Conservation (phyloP, 2,888 invertebrate genomes). For the Papilio demoleus region DNA sequence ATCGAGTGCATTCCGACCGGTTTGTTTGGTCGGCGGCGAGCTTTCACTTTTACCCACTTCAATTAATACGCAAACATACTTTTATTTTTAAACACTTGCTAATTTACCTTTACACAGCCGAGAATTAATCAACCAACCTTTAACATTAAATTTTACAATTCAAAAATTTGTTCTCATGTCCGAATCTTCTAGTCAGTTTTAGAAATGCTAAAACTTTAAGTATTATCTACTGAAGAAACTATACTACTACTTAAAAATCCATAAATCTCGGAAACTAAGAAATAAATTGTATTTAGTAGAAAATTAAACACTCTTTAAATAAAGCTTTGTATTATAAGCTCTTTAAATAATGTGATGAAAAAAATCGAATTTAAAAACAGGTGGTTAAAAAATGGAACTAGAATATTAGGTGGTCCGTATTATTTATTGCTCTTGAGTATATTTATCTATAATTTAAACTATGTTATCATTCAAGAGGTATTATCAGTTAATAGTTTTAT, state of each 20-base stretch:
- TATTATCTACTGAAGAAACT: background rate
- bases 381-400: too few relatives aligned
- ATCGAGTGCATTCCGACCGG: slow-evolving; percentile 50
- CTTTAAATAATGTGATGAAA: too few relatives aligned
- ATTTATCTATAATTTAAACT: background rate
- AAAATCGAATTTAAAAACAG: too few relatives aligned
- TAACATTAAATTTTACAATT: background rate
- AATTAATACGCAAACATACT: slow-evolving; percentile 38
- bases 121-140: background rate
- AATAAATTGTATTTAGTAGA: too few relatives aligned
- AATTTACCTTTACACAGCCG: background rate
- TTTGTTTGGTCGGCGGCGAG: slow-evolving; percentile 51
- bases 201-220: background rate
- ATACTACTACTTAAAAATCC: too few relatives aligned
- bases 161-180: background rate
- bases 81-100: slow-evolving; percentile 22
- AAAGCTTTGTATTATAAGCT: too few relatives aligned
- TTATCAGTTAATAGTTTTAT: slow-evolving; percentile 9
- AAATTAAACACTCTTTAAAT: too few relatives aligned
- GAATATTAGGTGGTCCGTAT: too few relatives aligned
- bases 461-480: background rate
- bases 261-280: too few relatives aligned
- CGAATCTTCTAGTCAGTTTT: background rate
- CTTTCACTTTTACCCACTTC: slow-evolving; percentile 54
- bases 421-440: too few relatives aligned